Evolutionary conservation across 2,113 vertebrate genomes (phyloP).

Genomic region (Pollachius pollachius): DNA sequence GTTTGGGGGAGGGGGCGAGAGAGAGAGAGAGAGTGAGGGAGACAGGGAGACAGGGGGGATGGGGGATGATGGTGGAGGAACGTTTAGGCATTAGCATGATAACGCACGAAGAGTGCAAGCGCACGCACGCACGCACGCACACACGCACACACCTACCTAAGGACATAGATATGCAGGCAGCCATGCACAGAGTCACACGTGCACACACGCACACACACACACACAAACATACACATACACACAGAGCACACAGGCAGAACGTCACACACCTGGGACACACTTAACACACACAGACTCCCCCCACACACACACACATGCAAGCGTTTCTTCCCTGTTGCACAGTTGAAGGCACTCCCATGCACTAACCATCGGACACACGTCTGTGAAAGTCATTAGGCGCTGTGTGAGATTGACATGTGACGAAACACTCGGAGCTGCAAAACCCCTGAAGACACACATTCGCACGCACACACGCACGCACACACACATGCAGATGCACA

Average conservation of each 20-base stretch:
- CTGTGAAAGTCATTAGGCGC: no score
- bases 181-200: slow-evolving; percentile 2
- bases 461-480: slow-evolving; percentile 14
- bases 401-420: no score
- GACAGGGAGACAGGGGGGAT: not conserved
- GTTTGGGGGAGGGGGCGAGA: no score
- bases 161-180: not conserved
- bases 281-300: no score
- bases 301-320: not conserved
- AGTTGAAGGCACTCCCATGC: no score
- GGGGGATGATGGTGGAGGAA: slow-evolving; percentile 6
- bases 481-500: not conserved
- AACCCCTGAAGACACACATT: slow-evolving; percentile 11
- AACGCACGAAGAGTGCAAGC: not conserved
- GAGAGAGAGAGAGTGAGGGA: no score
- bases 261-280: slow-evolving; percentile 2
- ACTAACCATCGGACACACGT: no score
- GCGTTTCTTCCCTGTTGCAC: not conserved
- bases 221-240: slow-evolving; percentile 14
- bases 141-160: not conserved
- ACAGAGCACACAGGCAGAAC: not conserved
- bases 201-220: not conserved
- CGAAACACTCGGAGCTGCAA: no score
- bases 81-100: slow-evolving; percentile 20
- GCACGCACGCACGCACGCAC: slow-evolving; percentile 17